Evolutionary conservation across 2,113 vertebrate genomes (phyloP).

Genomic region (Ameiurus melas): DNA sequence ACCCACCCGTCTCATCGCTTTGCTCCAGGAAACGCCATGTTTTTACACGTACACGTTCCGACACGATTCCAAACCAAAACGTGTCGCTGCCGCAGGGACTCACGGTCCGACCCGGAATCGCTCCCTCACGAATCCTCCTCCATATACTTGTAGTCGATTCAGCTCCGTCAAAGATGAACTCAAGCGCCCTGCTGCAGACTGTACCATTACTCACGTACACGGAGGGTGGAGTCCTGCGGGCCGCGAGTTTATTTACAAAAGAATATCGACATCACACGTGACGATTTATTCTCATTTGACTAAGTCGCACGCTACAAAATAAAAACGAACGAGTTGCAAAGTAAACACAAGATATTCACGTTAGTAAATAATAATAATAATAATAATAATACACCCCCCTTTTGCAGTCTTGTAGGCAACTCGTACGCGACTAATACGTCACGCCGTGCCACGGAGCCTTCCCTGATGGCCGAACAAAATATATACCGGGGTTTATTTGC

Average conservation of each 20-base stretch:
- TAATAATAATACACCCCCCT: no score
- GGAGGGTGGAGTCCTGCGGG: background rate
- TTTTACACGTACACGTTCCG: rapidly evolving
- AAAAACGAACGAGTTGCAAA: background rate
- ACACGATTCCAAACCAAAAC: background rate
- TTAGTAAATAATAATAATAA: background rate
- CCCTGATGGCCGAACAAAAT: slow-evolving; percentile 50
- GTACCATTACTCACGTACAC: background rate
- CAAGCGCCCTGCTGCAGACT: background rate
- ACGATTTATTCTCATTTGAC: background rate
- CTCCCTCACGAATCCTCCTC: background rate
- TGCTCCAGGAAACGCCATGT: background rate
- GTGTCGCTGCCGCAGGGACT: background rate
- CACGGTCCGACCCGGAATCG: background rate
- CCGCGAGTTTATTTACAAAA: background rate
- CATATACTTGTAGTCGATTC: background rate
- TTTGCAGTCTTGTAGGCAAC: background rate
- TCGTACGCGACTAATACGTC: background rate
- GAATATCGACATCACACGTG: background rate
- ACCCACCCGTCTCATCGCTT: slow-evolving; percentile 3
- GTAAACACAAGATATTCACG: background rate
- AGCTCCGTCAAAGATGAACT: background rate
- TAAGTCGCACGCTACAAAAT: no score
- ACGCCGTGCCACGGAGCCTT: slow-evolving; percentile 53
- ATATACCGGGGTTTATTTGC: background rate